Evolutionary conservation across 2,113 vertebrate genomes (phyloP).

Genomic region (Archocentrus centrarchus): DNA sequence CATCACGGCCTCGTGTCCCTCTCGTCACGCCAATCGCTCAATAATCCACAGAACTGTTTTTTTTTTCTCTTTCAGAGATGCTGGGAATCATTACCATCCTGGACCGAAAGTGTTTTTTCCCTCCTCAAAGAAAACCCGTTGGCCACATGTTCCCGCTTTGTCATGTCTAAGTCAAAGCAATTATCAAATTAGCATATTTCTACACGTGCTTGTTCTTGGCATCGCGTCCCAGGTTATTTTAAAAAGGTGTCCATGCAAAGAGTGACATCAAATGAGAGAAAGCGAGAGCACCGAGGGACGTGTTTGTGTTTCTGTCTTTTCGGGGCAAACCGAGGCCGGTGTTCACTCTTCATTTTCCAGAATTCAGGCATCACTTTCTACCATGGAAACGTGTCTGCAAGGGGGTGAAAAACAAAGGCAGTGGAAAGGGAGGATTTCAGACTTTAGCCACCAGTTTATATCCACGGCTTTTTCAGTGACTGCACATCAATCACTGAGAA

Average conservation of each 20-base stretch:
- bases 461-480: background rate
- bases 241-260: background rate
- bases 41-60: background rate
- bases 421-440: background rate
- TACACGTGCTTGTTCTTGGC: slow-evolving; percentile 2
- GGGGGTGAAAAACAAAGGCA: background rate
- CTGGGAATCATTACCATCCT: slow-evolving; percentile 29
- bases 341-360: background rate
- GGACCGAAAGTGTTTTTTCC: background rate
- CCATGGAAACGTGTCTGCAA: background rate
- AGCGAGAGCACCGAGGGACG: background rate
- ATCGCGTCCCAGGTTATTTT: background rate
- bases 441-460: background rate
- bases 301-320: slow-evolving; percentile 30
- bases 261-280: slow-evolving; percentile 3
- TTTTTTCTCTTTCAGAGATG: background rate
- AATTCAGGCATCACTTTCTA: background rate
- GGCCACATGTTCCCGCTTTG: slow-evolving; percentile 24
- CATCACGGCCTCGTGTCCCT: background rate
- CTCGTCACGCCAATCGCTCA: background rate
- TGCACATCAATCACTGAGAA: background rate
- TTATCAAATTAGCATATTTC: slow-evolving; percentile 35
- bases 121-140: slow-evolving; percentile 11
- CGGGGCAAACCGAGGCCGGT: background rate
- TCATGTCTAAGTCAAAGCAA: slow-evolving; percentile 4